phyloP scores from a whole-genome alignment of 2,113 vertebrate species.

The Colaptes auratus region DNA sequence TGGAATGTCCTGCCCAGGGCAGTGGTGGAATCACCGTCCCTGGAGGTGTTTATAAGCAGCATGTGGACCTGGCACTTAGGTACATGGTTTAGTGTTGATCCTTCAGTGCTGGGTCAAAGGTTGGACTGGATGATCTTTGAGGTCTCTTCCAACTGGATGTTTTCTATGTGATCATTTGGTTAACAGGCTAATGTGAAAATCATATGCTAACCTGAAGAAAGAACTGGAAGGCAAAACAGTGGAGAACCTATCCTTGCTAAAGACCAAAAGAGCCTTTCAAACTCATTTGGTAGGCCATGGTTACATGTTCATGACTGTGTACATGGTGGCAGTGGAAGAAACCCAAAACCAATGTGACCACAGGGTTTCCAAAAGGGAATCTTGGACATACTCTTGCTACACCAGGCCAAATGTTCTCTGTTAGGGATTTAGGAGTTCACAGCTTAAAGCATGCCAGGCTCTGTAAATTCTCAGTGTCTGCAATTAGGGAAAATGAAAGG shows the following conservation, averaged over 20 bases:
- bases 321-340: not conserved
- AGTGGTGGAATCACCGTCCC: too few species aligned
- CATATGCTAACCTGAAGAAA: not conserved
- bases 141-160: too few species aligned
- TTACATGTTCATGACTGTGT: not conserved
- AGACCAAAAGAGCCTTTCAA: not conserved
- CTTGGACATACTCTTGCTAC: not conserved
- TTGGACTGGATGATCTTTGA: too few species aligned
- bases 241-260: not conserved
- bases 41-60: too few species aligned
- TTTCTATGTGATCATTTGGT: not conserved
- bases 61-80: too few species aligned
- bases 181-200: not conserved
- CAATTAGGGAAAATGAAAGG: not conserved
- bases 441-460: not conserved
- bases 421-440: not conserved
- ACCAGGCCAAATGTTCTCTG: not conserved
- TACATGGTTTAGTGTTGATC: too few species aligned
- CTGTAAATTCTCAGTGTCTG: not conserved
- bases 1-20: too few species aligned
- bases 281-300: not conserved
- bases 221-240: not conserved
- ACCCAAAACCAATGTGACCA: not conserved
- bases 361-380: not conserved
- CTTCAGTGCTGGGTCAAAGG: too few species aligned